Percentiles rank a stretch among this genome's conserved stretches.
Evolutionary conservation across 2,113 vertebrate species (phyloP).

Genomic region (Apeltes quadracus): DNA sequence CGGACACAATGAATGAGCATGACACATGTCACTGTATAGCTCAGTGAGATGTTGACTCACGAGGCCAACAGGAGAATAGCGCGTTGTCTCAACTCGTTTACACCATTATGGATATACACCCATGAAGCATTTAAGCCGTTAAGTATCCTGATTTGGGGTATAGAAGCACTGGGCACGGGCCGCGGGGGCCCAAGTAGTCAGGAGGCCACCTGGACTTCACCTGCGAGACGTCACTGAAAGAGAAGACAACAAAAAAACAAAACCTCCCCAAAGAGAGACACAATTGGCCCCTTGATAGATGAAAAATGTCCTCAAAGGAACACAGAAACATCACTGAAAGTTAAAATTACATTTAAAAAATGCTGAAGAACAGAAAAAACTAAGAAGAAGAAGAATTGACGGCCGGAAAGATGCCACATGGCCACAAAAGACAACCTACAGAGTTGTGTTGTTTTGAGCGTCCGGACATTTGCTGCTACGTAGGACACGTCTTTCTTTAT

Average conservation of each 20-base stretch:
- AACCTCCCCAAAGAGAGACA: background rate
- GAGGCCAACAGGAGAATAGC: background rate
- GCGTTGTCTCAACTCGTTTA: conserved; percentile 10
- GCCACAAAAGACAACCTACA: background rate
- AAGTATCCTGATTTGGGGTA: background rate
- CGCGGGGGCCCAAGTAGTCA: background rate
- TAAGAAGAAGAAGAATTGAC: background rate
- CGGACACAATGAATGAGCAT: conserved; percentile 33
- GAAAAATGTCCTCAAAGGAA: background rate
- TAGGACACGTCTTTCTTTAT: background rate
- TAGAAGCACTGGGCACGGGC: background rate
- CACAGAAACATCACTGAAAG: background rate
- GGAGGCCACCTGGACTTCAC: background rate
- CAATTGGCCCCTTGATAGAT: background rate
- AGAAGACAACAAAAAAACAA: background rate
- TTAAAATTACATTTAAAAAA: background rate
- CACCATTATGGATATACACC: background rate
- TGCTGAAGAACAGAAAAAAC: background rate
- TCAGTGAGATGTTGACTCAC: conserved; percentile 36
- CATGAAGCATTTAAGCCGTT: background rate
- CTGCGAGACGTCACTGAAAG: background rate
- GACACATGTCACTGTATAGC: conserved; percentile 44
- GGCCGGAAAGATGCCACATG: background rate
- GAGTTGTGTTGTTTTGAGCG: background rate
- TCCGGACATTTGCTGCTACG: background rate